Percentiles rank a stretch among this genome's conserved stretches.
Evolutionary conservation across 2,888 invertebrate species (phyloP).

Genomic region (Hemaris fuciformis): DNA sequence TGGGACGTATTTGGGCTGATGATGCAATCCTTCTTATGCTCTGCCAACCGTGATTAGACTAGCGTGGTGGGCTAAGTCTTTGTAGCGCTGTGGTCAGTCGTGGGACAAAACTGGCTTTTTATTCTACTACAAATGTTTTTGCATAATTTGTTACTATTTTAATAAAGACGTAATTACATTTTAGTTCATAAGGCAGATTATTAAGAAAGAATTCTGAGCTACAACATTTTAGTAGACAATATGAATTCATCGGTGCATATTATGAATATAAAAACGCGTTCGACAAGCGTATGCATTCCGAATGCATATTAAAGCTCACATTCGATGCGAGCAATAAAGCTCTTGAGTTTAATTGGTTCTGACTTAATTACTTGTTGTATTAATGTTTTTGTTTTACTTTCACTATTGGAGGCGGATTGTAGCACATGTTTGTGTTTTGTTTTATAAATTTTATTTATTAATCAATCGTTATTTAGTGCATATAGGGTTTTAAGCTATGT

Average conservation of each 20-base stretch:
- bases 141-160: too few relatives aligned
- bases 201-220: too few relatives aligned
- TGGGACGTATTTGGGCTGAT: too few relatives aligned
- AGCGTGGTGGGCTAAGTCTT: too few relatives aligned
- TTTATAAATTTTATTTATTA: neutral
- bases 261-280: slow-evolving; percentile 31
- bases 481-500: neutral
- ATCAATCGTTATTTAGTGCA: neutral
- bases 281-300: slow-evolving; percentile 18
- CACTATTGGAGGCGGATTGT: slow-evolving; percentile 16
- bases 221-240: neutral
- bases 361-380: slow-evolving; percentile 38
- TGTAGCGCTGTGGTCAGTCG: too few relatives aligned
- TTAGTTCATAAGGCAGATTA: too few relatives aligned
- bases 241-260: slow-evolving; percentile 16
- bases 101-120: too few relatives aligned
- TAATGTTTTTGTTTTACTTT: slow-evolving; percentile 24
- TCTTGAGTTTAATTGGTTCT: slow-evolving; percentile 32
- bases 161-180: too few relatives aligned
- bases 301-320: slow-evolving; percentile 26
- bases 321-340: slow-evolving; percentile 34
- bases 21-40: too few relatives aligned
- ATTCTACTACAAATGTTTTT: too few relatives aligned
- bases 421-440: neutral
- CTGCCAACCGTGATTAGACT: too few relatives aligned